Base-by-base conservation (phyloP, 1,140 invertebrate genomes). In the Sinonovacula constricta region DNA sequence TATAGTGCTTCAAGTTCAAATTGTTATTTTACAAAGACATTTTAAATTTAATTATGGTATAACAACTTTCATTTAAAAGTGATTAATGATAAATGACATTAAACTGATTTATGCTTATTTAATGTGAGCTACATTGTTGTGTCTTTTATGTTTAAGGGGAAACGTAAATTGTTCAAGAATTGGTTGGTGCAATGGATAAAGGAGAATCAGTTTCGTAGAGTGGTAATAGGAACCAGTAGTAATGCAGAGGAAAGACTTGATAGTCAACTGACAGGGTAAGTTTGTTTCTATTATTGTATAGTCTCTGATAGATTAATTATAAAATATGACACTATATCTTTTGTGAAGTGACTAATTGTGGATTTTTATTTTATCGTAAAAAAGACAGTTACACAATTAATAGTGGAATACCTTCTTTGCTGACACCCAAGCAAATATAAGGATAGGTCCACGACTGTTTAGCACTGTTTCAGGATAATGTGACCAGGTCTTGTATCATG, bases 161-260 rank as follows among this genome's bases (percentile, higher is more conserved):
- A 69, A 49, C 22, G 59, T 31, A 45, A 39, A n/a, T 68, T 54
- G 15, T 95, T 95, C 85, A 91, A 94, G 15, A 79, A 91, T n/a
- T 92, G 93, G 79, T 70, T 96, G 12, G 86, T 91, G 7, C 71
- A 91, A 83, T 89, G 90, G 93, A 86, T 93, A 91, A 83, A 91
- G 92, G 81, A 91, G 92, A 78, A 91, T 86, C 65, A 93, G 91
- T 92, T 94, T 88, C 88, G 82, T 39, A 79, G 89, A 90, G 90
- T 95, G 31, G 88, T 95, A 28, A 93, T 96, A 81, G 87, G 96
- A 53, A 93, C 93, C 1, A 95, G 94, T 86, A 94, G 93, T 84
- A 94, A 93, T 91, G 93, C 94, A 66, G 93, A 95, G 86, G 94
- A 95, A 85, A 93, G 94, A 82, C 93, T 93, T 75, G 93, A 94